Base-by-base conservation (phyloP, 2,797 vertebrate species). In the Tokudaia muenninki region DNA sequence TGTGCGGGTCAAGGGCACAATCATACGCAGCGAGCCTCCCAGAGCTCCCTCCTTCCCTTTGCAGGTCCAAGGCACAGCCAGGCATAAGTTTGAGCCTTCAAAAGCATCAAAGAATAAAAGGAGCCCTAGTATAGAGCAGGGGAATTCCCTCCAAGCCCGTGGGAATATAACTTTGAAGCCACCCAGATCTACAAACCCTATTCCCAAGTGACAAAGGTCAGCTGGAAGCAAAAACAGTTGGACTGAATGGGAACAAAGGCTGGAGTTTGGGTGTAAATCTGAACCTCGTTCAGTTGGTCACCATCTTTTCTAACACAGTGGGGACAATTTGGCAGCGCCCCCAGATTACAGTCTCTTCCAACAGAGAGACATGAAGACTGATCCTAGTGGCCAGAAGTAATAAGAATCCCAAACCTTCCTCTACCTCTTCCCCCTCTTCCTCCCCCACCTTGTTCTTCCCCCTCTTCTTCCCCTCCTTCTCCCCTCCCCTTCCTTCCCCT, bases 201-300 rank as follows among this genome's bases (percentile, higher is more conserved):
- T 75, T 92, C 41, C 75, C 77, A 75, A 77, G 89, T 8, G 55
- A 89, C 55, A 83, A 90, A 87, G 65, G 29, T 95, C 90, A 94
- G 50, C 74, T 47, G 72, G 44, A 80, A 96, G 61, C 75, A 41
- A 14, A 19, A 92, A 88, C 19, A 90, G 65, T 6, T 61, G 59
- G 29, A 47, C 47, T 1, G 14, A 92, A 21, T 59, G 63, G 19
- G 29, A 55, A 67, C 52, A 34, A 78, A 92, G 47, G 44, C 63
- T 87, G 61, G 50, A 84, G 93, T 84, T 77, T 80, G 59, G 13
- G 59, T 61, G 41, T 31, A 78, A 81, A 92, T 41, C 57, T 47
- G 22, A 80, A 55, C 55, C 24, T 65, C 80, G 87, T 65, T 96
- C 44, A 81, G 29, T 14, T 10, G 34, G n/a, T 89, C 29, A 80